Conservation (phyloP, 2,113 vertebrate species). For the Nerophis ophidion region DNA sequence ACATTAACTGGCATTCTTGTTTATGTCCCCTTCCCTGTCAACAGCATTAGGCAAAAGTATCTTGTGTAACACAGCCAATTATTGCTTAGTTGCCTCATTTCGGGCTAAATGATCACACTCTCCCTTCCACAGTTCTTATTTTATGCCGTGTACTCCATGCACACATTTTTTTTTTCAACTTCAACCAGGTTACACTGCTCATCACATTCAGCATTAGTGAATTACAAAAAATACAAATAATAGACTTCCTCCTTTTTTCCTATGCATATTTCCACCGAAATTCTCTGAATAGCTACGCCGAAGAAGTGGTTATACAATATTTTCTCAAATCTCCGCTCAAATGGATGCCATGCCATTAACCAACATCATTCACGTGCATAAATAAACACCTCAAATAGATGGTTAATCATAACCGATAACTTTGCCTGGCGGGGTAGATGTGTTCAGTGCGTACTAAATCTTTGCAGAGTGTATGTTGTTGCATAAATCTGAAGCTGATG, state of each 20-base stretch:
- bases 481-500: too few species aligned
- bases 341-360: too few species aligned
- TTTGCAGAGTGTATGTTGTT: too few species aligned
- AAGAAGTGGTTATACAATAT: constrained; percentile 2
- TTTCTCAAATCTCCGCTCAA: too few species aligned
- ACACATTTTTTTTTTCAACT: too few species aligned
- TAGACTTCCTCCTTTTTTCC: constrained; percentile 38
- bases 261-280: constrained; percentile 36
- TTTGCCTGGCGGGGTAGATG: too few species aligned
- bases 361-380: too few species aligned
- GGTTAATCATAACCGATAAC: too few species aligned
- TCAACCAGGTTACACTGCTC: constrained; percentile 10
- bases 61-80: constrained; percentile 43
- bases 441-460: too few species aligned
- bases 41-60: constrained; percentile 32
- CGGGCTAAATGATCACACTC: constrained; percentile 17
- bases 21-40: constrained; percentile 39
- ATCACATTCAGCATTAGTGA: constrained; percentile 27
- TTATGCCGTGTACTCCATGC: not conserved
- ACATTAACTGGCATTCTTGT: constrained; percentile 45
- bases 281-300: constrained; percentile 23
- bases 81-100: constrained; percentile 33
- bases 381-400: too few species aligned
- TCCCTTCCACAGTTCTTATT: constrained; percentile 6
- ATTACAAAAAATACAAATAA: constrained; percentile 18